phyloP scores from a whole-genome alignment of 2,797 vertebrate species.

The Halcyon chelicuti region DNA sequence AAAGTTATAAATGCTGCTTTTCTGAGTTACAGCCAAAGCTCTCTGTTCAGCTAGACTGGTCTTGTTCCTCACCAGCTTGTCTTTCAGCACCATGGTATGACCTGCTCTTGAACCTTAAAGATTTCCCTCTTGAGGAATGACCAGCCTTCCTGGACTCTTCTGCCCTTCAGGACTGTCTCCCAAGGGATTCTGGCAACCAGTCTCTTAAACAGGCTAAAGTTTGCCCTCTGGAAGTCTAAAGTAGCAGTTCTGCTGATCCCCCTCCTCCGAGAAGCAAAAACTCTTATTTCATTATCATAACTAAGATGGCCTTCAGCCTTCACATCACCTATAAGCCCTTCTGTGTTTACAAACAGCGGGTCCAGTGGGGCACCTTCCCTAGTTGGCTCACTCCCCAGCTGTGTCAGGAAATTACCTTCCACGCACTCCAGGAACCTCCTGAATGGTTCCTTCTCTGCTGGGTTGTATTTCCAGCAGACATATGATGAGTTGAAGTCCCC shows the following conservation, averaged over 20 bases:
- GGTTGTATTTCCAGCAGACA: no score
- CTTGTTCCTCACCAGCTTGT: background rate
- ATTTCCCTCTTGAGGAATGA: background rate
- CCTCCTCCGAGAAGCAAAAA: background rate
- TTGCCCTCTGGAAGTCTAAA: background rate
- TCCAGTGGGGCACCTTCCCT: background rate
- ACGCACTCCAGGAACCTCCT: background rate
- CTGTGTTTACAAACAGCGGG: background rate
- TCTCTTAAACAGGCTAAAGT: background rate
- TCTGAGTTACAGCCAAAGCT: no score
- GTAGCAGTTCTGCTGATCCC: background rate
- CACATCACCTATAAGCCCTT: background rate
- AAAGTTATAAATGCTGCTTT: no score
- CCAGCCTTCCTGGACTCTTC: background rate
- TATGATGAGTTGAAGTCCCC: background rate
- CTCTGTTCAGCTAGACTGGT: no score
- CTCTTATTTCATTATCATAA: background rate
- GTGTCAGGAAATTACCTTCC: background rate
- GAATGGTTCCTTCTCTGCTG: background rate
- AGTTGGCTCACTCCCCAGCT: background rate
- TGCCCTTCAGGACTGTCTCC: background rate
- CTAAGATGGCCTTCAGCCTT: background rate
- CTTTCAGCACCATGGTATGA: rapidly evolving
- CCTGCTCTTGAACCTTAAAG: background rate
- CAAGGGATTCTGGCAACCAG: background rate